Evolutionary conservation across 30 jellyfish, hydroid and myxozoan species (phyloP).

Genomic region (Cassiopea andromeda): DNA sequence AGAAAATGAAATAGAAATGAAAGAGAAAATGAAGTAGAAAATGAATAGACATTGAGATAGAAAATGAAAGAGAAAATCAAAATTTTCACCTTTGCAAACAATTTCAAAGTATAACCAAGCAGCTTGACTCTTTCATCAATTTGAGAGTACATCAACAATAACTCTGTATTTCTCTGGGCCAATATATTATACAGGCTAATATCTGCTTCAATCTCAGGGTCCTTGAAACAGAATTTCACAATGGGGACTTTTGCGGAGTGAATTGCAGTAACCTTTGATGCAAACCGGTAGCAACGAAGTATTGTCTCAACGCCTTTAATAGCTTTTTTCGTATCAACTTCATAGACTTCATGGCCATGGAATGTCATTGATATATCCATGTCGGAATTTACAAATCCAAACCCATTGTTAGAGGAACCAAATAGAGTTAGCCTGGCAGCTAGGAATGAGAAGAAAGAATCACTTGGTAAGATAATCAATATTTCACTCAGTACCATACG

Average conservation of each 20-base stretch:
- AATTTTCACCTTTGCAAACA: slow-evolving; percentile 77
- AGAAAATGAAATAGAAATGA: no score
- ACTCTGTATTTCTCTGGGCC: slow-evolving; percentile 75
- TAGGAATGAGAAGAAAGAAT: slow-evolving; percentile 16
- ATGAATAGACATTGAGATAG: no score
- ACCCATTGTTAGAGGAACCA: slow-evolving; percentile 92
- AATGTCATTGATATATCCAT: slow-evolving; percentile 81
- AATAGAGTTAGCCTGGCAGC: slow-evolving; percentile 64
- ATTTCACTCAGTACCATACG: no score
- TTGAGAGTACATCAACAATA: slow-evolving; percentile 59
- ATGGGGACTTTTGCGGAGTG: slow-evolving; percentile 89
- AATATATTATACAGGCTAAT: slow-evolving; percentile 79
- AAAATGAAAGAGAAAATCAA: no score
- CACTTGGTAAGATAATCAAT: no score
- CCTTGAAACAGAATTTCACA: slow-evolving; percentile 52
- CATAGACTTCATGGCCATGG: neutral
- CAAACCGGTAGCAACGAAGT: slow-evolving; percentile 20
- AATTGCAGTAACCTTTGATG: slow-evolving; percentile 45
- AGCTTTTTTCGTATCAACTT: slow-evolving; percentile 22
- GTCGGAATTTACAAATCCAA: slow-evolving; percentile 84
- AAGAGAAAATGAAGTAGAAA: no score
- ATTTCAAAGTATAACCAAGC: slow-evolving; percentile 81
- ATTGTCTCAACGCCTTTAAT: slow-evolving; percentile 42
- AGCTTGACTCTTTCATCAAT: slow-evolving; percentile 67
- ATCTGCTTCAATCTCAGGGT: slow-evolving; percentile 73